These are phyloP conservation scores for Hyles lineata DNA, from an alignment of 2,888 invertebrate species.

Conservation along the genomic window DNA sequence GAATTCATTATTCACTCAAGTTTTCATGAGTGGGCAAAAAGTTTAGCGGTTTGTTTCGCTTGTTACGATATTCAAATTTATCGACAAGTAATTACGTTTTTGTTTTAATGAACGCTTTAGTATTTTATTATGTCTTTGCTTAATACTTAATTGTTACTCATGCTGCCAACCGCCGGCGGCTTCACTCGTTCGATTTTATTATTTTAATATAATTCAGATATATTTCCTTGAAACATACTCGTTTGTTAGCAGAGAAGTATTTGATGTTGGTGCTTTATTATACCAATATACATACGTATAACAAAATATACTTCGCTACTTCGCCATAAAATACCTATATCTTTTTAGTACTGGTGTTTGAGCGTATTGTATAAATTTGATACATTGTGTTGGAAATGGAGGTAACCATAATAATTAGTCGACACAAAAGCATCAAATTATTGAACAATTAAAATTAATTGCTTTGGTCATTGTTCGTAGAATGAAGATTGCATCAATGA, in stretches of 20 bases:
- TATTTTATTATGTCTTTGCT: constrained; percentile 5
- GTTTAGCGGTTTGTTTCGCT: constrained; percentile 36
- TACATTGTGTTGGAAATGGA: constrained; percentile 1
- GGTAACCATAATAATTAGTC: constrained; percentile 21
- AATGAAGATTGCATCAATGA: constrained; percentile 59
- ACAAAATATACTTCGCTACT: too few species aligned
- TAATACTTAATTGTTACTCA: neutral
- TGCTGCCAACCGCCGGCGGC: too few species aligned
- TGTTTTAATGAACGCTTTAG: constrained; percentile 21
- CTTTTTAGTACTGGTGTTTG: too few species aligned
- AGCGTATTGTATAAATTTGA: neutral
- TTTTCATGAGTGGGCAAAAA: constrained; percentile 46
- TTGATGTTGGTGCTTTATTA: too few species aligned
- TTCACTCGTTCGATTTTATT: neutral
- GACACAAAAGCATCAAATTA: constrained; percentile 50
- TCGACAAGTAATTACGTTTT: constrained; percentile 21
- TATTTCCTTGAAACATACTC: too few species aligned
- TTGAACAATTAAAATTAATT: constrained; percentile 55
- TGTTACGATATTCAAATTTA: constrained; percentile 26
- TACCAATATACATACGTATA: too few species aligned
- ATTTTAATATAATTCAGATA: neutral
- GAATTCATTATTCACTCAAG: constrained; percentile 51
- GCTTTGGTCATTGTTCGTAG: constrained; percentile 54
- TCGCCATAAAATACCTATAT: too few species aligned
- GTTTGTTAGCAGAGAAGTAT: too few species aligned